Conservation (phyloP, 2,797 vertebrate genomes). For the Pangasius sanitwongsei region DNA sequence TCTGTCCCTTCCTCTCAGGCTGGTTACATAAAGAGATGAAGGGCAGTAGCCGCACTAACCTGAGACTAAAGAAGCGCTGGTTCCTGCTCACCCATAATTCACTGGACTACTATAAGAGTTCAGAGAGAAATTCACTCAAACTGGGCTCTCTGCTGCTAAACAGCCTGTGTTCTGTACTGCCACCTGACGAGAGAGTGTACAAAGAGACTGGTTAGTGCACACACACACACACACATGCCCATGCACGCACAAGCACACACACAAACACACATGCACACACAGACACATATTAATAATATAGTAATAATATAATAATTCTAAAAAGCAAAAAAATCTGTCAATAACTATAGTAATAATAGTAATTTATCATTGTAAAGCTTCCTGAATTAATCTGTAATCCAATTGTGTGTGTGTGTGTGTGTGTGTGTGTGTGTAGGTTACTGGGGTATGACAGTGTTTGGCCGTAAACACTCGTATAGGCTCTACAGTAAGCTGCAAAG, state of each 20-base stretch:
- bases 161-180: constrained; percentile 92
- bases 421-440: constrained; percentile 79
- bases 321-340: neutral
- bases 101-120: constrained; percentile 96
- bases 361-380: neutral
- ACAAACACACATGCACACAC: neutral
- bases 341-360: neutral
- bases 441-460: constrained; percentile 90
- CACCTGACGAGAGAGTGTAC: constrained; percentile 91
- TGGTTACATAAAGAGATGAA: constrained; percentile 96
- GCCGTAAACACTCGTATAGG: constrained; percentile 91
- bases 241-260: neutral
- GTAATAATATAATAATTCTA: neutral
- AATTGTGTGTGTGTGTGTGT: neutral
- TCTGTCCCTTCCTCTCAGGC: constrained; percentile 71
- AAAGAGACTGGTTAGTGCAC: constrained; percentile 86
- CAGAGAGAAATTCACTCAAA: constrained; percentile 88
- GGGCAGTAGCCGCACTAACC: constrained; percentile 82
- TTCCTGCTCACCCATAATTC: constrained; percentile 97
- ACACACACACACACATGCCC: neutral
- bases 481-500: constrained; percentile 93
- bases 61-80: constrained; percentile 97
- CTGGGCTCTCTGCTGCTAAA: constrained; percentile 93
- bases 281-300: too few relatives aligned
- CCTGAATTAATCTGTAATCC: neutral